Evolutionary conservation across 2,797 vertebrate genomes (phyloP).

Genomic region (Morelia viridis): DNA sequence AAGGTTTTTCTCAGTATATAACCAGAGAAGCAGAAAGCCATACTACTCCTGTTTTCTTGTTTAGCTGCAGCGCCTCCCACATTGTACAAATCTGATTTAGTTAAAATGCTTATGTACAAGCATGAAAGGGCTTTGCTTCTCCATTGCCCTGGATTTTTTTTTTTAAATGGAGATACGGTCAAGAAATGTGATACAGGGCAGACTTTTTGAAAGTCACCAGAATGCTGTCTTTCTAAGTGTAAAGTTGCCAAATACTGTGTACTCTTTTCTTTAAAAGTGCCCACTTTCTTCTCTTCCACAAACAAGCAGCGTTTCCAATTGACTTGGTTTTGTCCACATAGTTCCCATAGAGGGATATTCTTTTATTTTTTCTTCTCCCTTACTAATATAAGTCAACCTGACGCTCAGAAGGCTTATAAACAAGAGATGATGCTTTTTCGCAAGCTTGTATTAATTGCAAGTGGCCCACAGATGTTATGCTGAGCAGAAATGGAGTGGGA

Average conservation of each 20-base stretch:
- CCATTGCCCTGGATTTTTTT: neutral
- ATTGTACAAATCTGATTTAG: neutral
- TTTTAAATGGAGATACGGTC: neutral
- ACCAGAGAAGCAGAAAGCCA: neutral
- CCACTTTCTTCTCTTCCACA: neutral
- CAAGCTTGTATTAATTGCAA: constrained; percentile 6
- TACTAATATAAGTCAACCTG: no score
- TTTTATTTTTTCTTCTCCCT: neutral
- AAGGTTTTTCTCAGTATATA: neutral
- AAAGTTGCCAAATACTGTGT: neutral
- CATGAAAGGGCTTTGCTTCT: neutral
- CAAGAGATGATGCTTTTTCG: neutral
- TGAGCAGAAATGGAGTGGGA: neutral
- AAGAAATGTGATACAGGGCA: neutral
- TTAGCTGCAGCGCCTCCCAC: neutral
- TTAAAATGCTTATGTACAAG: neutral
- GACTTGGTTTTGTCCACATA: neutral
- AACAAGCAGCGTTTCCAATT: neutral
- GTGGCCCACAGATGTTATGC: neutral
- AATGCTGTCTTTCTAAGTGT: neutral
- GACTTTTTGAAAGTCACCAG: neutral
- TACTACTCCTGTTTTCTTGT: neutral
- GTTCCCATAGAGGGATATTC: neutral
- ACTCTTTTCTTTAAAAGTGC: neutral
- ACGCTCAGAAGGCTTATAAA: neutral